Evolutionary conservation across 2,113 vertebrate species (phyloP).

Genomic region (Cyanoramphus novaezelandiae): DNA sequence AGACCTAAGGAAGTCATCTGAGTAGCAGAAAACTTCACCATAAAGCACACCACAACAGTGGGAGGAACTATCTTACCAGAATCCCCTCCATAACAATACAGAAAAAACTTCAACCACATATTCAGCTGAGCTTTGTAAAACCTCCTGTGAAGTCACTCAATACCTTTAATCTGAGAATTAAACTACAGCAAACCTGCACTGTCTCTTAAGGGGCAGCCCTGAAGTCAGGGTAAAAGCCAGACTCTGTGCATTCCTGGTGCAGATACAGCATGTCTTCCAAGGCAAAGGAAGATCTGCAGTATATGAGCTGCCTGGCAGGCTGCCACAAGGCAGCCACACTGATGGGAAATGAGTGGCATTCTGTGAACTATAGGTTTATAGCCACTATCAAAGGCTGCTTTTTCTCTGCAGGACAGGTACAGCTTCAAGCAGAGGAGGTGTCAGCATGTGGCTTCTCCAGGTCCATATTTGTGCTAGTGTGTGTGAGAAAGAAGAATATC

Average conservation of each 20-base stretch:
- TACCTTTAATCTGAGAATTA: not conserved
- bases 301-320: not conserved
- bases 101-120: no score
- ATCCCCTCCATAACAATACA: not conserved
- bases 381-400: not conserved
- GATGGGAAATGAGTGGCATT: no score
- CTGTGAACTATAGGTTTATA: not conserved
- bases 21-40: not conserved
- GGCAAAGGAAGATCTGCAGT: not conserved
- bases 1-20: not conserved
- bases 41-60: no score
- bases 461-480: rapidly evolving
- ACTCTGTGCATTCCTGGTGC: rapidly evolving
- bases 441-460: not conserved
- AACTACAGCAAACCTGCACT: not conserved
- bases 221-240: no score
- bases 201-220: not conserved
- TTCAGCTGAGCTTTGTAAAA: not conserved
- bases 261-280: rapidly evolving
- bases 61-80: not conserved
- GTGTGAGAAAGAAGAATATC: not conserved
- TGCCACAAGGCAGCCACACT: not conserved
- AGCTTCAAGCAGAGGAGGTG: not conserved
- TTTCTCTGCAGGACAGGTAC: not conserved
- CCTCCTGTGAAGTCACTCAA: not conserved